Evolutionary conservation across 2,113 vertebrate genomes (phyloP).

Genomic region (Bettongia penicillata): DNA sequence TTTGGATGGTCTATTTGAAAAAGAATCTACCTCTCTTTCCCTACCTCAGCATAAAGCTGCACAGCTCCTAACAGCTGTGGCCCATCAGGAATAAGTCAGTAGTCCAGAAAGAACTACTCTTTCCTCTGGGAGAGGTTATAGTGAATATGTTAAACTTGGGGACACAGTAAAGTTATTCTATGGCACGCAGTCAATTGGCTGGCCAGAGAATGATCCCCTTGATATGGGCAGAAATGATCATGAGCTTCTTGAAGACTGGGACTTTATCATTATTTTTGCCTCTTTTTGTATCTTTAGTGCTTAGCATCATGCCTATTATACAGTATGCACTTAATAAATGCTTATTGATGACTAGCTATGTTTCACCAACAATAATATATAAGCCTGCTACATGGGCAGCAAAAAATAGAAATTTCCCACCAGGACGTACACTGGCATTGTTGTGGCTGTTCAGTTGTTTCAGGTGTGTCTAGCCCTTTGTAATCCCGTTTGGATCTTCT

Average conservation of each 20-base stretch:
- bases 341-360: neutral
- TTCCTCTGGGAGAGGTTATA: neutral
- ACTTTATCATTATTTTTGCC: neutral
- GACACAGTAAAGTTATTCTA: neutral
- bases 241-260: neutral
- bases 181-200: conserved; percentile 37
- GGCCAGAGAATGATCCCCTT: neutral
- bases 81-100: neutral
- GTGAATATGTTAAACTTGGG: conserved; percentile 4
- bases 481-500: neutral
- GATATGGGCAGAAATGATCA: neutral
- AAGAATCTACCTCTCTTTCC: neutral
- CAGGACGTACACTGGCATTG: neutral
- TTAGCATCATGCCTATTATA: neutral
- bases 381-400: neutral
- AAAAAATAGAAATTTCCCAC: neutral
- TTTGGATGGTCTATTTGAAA: neutral
- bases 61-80: neutral
- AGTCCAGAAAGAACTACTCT: neutral
- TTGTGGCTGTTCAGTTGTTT: neutral
- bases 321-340: neutral
- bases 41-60: neutral
- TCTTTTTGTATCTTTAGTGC: neutral
- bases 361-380: neutral
- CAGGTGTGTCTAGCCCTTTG: neutral